Base-by-base conservation (phyloP, 2,797 vertebrate species). In the Eospalax fontanierii region DNA sequence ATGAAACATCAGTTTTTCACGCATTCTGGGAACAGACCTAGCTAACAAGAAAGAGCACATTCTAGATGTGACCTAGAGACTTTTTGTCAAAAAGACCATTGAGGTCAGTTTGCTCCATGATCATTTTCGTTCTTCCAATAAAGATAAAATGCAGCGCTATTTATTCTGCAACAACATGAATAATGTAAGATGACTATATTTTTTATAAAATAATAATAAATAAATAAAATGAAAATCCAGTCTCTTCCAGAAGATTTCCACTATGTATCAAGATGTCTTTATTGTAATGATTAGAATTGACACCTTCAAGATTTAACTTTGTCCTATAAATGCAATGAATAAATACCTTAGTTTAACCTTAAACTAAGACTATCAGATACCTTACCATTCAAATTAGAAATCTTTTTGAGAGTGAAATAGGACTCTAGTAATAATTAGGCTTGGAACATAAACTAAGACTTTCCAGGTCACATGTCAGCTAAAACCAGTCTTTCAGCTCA, bases 121-220 rank as follows among this genome's bases (percentile, higher is more conserved):
- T 35, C 33, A 86, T 76, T 88, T 90, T 19, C 65, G 88, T 87
- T 79, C 66, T 92, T 85, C 59, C 68, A 86, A 63, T 79, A 71
- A 74, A 87, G 9, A 9, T 73, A 86, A 80, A 89, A 80, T 93
- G 43, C 18, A 81, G 28, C 57, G 83, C 54, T 18, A 35, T 91
- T 92, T 94, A 28, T 90, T 91, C 24, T 81, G 2, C 91, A n/a
- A 43, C n/a, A 90, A 82, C 91, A 50, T 80, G 68, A 94, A 26
- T n/a, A 88, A 73, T 21, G 4, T 33, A 73, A 91, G 38, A 61
- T 85, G 35, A 40, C 79, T 78, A 10, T 24, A 15, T 90, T 91
- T 71, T 70, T 91, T 88, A 75, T 22, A 78, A 87, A 2, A 89
- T 78, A 76, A 84, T 83, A 76, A 81, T 91, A 46, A 90, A 61